phyloP scores from a whole-genome alignment of 1,140 invertebrate species.

The Dolichoris vasculosae region DNA sequence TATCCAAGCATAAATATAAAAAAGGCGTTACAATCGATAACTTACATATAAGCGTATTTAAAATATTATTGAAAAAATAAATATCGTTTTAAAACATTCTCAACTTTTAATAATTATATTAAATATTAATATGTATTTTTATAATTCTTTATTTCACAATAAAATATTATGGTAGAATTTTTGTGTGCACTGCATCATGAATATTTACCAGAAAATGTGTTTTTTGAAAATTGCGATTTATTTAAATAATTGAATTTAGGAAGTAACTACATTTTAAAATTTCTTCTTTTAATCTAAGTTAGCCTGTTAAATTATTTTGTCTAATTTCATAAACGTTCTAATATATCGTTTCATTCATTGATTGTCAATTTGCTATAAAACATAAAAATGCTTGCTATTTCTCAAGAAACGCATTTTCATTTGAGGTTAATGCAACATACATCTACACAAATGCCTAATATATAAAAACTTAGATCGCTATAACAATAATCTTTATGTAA shows the following conservation, averaged over 20 bases:
- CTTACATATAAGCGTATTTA: too few relatives aligned
- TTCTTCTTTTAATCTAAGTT: not conserved
- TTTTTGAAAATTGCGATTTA: conserved; percentile 17
- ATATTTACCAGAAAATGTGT: not conserved
- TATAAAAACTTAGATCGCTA: conserved; percentile 7
- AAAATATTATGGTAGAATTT: not conserved
- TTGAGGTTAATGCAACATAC: not conserved
- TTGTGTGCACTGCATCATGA: not conserved
- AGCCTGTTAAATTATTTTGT: not conserved
- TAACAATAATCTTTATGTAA: conserved; percentile 39
- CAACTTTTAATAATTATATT: too few relatives aligned
- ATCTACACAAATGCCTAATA: not conserved
- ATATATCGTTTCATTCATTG: conserved; percentile 1
- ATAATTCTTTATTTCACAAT: not conserved
- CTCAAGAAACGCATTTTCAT: not conserved
- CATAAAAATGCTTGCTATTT: not conserved
- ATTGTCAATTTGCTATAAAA: not conserved
- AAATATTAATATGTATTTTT: not conserved
- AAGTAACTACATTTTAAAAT: not conserved
- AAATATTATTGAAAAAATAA: too few relatives aligned
- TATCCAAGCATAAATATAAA: too few relatives aligned
- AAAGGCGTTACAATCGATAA: too few relatives aligned
- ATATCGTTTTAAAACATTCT: too few relatives aligned
- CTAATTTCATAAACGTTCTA: not conserved
- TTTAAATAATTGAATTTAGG: not conserved